A percentile compares a stretch with the other conserved stretches of the same genome.
These are phyloP conservation scores for Oryctolagus cuniculus DNA, from an alignment of 2,113 vertebrate genomes.

Conservation along the genomic window DNA sequence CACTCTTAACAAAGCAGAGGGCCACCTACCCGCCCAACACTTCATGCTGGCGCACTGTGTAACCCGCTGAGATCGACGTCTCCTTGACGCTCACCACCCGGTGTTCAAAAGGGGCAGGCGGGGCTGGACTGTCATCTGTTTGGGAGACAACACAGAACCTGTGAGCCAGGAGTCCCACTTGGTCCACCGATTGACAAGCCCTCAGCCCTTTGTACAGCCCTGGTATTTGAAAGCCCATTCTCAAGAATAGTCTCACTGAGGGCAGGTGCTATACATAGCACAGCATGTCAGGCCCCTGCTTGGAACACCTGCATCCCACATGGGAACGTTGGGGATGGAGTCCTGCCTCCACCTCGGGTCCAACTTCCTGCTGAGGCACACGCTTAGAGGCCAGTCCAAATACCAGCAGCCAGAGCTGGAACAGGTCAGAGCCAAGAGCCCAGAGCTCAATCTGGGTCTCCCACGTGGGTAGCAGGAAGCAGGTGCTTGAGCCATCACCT, in stretches of 20 bases:
- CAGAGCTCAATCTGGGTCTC: no score
- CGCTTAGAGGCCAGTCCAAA: no score
- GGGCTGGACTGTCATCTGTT: conserved; percentile 93
- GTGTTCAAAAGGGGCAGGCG: conserved; percentile 92
- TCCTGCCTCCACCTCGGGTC: no score
- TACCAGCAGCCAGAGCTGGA: no score
- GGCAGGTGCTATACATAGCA: no score
- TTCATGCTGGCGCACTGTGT: conserved; percentile 87
- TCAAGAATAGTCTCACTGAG: background rate
- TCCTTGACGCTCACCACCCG: conserved; percentile 91
- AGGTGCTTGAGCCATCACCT: no score
- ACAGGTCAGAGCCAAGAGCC: no score
- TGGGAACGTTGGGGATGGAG: no score
- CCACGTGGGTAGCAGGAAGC: no score
- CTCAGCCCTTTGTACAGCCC: background rate
- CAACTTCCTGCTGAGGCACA: no score
- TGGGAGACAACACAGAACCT: background rate
- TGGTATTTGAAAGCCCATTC: background rate
- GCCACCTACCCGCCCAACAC: conserved; percentile 93
- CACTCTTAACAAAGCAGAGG: fast-evolving
- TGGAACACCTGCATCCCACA: no score
- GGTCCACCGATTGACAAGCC: background rate
- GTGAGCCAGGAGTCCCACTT: background rate
- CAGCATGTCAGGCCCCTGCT: no score
- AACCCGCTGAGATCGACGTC: conserved; percentile 85